Percentiles rank a stretch among this genome's conserved stretches.
These are phyloP conservation scores for human (Homo sapiens) DNA, from an alignment of 2,113 vertebrate genomes.

Conservation along the genomic window DNA sequence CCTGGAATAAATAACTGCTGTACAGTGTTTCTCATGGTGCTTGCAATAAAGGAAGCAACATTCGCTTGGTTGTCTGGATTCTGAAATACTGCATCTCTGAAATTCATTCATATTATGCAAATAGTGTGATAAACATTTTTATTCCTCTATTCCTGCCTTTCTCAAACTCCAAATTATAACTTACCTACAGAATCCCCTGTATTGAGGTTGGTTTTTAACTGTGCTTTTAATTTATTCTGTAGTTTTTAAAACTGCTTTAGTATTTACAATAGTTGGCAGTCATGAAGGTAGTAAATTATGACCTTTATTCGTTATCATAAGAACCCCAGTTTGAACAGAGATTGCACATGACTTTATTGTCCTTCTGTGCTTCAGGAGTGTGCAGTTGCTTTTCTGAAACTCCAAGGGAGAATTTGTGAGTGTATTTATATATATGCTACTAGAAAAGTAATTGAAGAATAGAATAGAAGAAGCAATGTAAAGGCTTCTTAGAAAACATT, in stretches of 20 bases:
- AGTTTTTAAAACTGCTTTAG: neutral
- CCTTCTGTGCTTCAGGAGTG: neutral
- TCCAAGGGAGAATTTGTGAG: neutral
- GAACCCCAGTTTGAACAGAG: neutral
- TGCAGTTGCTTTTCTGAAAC: neutral
- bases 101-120: neutral
- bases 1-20: neutral
- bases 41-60: neutral
- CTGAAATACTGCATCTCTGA: neutral
- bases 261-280: neutral
- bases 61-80: neutral
- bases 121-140: neutral
- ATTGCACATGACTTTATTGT: neutral
- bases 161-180: neutral
- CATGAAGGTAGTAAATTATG: neutral
- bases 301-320: neutral
- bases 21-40: neutral
- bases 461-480: neutral
- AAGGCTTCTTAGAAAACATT: neutral
- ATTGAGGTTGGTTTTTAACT: neutral
- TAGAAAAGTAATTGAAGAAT: neutral
- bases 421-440: neutral
- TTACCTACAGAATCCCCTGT: neutral
- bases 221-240: neutral
- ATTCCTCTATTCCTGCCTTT: neutral